Base-by-base conservation (phyloP, 2,113 vertebrate genomes). In the Gymnarchus niloticus region DNA sequence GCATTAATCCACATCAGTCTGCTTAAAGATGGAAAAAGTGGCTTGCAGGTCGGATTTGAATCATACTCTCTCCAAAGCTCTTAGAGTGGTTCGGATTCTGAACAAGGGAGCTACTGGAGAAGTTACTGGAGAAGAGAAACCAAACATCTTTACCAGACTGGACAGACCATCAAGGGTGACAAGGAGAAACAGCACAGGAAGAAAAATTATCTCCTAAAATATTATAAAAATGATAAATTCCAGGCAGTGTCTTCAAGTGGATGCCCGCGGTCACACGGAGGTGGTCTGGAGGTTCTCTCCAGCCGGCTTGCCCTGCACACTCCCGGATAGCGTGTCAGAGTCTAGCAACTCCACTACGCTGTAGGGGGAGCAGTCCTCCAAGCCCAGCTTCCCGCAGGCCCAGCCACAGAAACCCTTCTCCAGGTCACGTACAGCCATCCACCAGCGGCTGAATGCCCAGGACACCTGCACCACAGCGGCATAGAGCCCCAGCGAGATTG, bases 331-430 rank as follows among this genome's bases (percentile, higher is more conserved):
- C 1, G 96, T 98, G 89, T 99, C 98, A 1, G 97, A 98, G 90
- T 99, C 97, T 23, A 99, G 94, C 73, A 99, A 92, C 92, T 99
- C 98, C 0, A 99, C 97, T 21, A 99, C 96, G 89, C 98, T 99
- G 73, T 99, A 99, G 0, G 98, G 98, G 3, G 98, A 98, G 85
- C 98, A 99, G 90, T 99, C 98, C 91, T 99, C 98, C 85, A 99
- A 93, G 19, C 97, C 97, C 84, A 99, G 92, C 89, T 97, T 98
- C 89, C 97, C 97, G 86, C 98, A 99, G 44, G 97, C 95, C 98
- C 98, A 99, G 82, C 98, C 98, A 59, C 97, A 99, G 91, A 99
- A 99, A 25, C 98, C 98, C 89, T 99, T 99, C 94, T 99, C 98
- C 95, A 99, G 94, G 90, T 99, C 98, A 76, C 95, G 93, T 83